Base-by-base conservation (phyloP, 2,888 invertebrate genomes). In the Andrena marginata region DNA sequence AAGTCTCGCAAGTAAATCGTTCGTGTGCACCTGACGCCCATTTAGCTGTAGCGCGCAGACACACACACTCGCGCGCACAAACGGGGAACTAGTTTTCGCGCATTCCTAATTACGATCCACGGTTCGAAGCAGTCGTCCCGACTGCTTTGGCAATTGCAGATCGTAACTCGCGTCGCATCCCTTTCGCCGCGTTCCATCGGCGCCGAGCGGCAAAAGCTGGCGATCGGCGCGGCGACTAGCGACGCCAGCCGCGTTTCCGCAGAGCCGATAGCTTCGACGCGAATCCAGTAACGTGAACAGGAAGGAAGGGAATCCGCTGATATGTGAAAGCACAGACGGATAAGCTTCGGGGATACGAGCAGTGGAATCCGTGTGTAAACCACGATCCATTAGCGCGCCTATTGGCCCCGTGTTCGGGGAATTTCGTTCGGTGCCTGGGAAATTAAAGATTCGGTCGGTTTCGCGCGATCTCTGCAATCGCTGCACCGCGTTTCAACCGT, bases 261-360 rank as follows among this genome's bases (percentile, higher is more conserved):
- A 70, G 77, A 73, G 33, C 42, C 68, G 80, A 77, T 77, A 69
- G 31, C 35, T n/a, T 16, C 20, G 29, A 20, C 26, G 20, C 49
- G 74, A n/a, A 76, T n/a, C 13, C 7, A 1, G 35, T 63, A 20
- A 23, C 51, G 56, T 33, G 56, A 42, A 70, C 60, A 59, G 79
- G 79, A 75, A 79, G 70, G 81, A 78, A 72, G 23, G n/a, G 59
- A 67, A 67, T 67, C 73, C 56, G 73, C 67, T 67, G 73, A 79
- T 74, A 79, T 70, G 74, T 67, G 81, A 82, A 79, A 74, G 79
- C 60, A 51, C 65, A 65, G 69, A 70, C 69, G 81, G 74, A 74
- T 79, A 70, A 74, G 49, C 81, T 49, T 8, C 35, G 26, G 63
- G 63, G 65, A 63, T 71, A 48, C 31, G 56, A 62, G 51, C 59